Evolutionary conservation across 2,797 vertebrate genomes (phyloP).

Genomic region (Poecilia gillii): DNA sequence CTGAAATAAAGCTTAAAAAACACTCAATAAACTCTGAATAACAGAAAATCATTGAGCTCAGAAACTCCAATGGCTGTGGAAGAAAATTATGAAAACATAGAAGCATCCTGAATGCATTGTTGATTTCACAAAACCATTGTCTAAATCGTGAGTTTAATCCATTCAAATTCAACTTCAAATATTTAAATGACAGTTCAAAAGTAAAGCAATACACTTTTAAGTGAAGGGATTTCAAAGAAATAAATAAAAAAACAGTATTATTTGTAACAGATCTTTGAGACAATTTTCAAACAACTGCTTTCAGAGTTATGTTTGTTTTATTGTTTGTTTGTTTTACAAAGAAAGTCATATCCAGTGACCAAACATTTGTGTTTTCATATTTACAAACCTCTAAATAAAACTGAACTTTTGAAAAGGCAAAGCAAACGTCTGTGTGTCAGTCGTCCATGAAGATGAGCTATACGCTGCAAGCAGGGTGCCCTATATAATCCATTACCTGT

Average conservation of each 20-base stretch:
- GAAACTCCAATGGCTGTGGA: background rate
- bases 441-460: background rate
- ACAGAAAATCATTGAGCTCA: background rate
- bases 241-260: background rate
- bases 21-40: background rate
- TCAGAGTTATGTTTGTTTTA: background rate
- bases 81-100: background rate
- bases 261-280: background rate
- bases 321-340: too few relatives aligned
- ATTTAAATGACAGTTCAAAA: background rate
- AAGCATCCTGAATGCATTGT: background rate
- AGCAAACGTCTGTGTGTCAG: background rate
- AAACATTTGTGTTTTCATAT: background rate
- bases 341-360: background rate
- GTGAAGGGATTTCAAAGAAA: background rate
- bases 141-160: background rate
- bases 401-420: background rate
- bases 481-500: background rate
- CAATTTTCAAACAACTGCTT: background rate
- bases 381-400: background rate
- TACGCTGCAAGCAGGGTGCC: background rate
- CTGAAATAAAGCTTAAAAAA: background rate
- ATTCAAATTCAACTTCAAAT: background rate
- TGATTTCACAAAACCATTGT: background rate
- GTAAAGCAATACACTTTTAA: background rate